Percentiles rank a stretch among this genome's conserved stretches.
Conservation (phyloP, 2,113 vertebrate species). For the Cynocephalus volans region DNA sequence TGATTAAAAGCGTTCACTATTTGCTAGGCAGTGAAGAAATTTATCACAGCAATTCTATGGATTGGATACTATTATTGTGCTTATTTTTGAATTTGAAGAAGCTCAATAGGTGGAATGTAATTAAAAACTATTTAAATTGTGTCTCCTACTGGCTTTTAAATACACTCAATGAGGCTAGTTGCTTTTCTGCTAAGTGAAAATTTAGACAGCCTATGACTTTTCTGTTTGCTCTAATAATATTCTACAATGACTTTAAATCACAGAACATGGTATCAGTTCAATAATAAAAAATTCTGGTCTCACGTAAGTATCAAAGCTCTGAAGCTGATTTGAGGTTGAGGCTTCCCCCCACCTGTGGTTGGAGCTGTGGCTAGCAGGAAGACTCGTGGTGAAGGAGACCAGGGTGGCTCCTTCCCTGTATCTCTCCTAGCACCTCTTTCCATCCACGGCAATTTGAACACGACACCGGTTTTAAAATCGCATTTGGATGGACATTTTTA, state of each 20-base stretch:
- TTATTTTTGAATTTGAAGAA: background rate
- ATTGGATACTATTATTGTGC: background rate
- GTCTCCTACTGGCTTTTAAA: background rate
- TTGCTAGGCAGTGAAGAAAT: background rate
- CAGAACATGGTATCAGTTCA: background rate
- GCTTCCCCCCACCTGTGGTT: background rate
- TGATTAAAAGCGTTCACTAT: background rate
- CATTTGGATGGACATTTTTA: background rate
- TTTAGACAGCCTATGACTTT: background rate
- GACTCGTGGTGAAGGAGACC: background rate
- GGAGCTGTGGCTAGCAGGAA: background rate
- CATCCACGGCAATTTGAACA: background rate
- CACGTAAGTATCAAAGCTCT: background rate
- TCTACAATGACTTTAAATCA: background rate
- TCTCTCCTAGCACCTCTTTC: background rate
- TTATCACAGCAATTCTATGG: background rate
- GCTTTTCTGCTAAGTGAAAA: background rate
- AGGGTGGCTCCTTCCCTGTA: background rate
- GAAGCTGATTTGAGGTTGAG: background rate
- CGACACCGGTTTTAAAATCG: background rate
- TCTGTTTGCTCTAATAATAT: background rate
- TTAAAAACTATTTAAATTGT: slow-evolving; percentile 30
- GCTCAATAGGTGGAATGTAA: background rate
- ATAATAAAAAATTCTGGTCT: background rate
- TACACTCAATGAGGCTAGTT: background rate